Evolutionary conservation across 2,113 vertebrate species (phyloP), one percentile per base, ranked within the genome.

Genomic region (Probosciger aterrimus): DNA sequence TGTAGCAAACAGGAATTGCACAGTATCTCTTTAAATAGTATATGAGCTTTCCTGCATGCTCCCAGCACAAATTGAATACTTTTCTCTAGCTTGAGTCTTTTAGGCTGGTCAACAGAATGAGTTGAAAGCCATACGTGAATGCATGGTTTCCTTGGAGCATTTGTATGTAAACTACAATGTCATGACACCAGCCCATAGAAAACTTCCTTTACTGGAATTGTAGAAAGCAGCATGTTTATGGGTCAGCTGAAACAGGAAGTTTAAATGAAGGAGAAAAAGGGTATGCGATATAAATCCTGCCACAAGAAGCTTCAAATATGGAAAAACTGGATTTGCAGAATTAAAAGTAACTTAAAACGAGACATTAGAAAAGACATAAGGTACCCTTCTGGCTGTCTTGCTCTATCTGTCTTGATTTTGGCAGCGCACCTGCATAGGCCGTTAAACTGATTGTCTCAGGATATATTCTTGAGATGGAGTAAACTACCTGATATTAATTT

Each of bases 401-500:
- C 59, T 91, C 75, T 80, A 43, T 92, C 74, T 93, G 70, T 83
- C 90, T 94, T 88, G 59, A 88, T 92, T 83, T 91, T 96, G 90
- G 79, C 88, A 78, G 59, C 49, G 55, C 69, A 94, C 85, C 50
- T 94, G 76, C 79, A 44, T 11, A 95, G 73, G 11, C 60, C 85
- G 90, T 95, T 92, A 95, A 90, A 81, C 30, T 86, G 92, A 88
- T 88, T 94, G 82, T 94, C 88, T 92, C 71, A 46, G 80, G 47
- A 82, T 94, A 41, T 73, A 62, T 75, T 62, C 73, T 78, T 47
- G 55, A 86, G 65, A 70, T 92, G 55, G 55, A 88, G 73, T 92
- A 95, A 94, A 88, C 82, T 90, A 78, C 73, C 76, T 88, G 70
- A 74, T 83, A 92, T 30, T 96, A 95, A 91, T 96, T 90, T 94